These are phyloP conservation scores for Unio pictorum DNA, from an alignment of 2,888 invertebrate species.

Conservation along the genomic window DNA sequence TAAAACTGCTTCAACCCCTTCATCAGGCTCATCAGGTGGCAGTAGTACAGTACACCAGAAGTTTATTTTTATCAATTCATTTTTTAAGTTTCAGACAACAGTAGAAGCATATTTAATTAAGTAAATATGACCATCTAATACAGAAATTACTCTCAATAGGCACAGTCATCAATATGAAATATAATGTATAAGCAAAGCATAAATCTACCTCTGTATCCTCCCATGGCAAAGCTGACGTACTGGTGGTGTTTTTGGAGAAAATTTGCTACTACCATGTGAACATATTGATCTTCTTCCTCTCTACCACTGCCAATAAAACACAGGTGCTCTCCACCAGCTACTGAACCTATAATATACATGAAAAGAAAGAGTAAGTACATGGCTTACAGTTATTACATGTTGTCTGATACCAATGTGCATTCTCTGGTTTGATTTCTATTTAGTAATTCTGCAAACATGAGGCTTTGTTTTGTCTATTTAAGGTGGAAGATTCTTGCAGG, in stretches of 20 bases:
- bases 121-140: too few relatives aligned
- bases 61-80: too few relatives aligned
- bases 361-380: too few relatives aligned
- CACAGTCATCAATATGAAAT: too few relatives aligned
- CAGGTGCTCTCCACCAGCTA: conserved; percentile 74
- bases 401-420: background rate
- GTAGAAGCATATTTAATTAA: too few relatives aligned
- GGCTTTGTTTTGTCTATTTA: background rate
- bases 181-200: too few relatives aligned
- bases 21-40: too few relatives aligned
- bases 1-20: too few relatives aligned
- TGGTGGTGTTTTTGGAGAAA: conserved; percentile 94
- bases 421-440: background rate
- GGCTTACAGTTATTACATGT: background rate
- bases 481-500: too few relatives aligned
- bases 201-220: conserved; percentile 81
- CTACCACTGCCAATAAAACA: conserved; percentile 90
- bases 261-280: conserved; percentile 98
- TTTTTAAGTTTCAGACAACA: too few relatives aligned
- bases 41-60: too few relatives aligned
- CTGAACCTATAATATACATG: conserved; percentile 78
- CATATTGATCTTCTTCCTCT: conserved; percentile 87
- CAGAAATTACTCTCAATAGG: too few relatives aligned
- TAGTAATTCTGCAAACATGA: background rate
- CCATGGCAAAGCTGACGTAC: conserved; percentile 92